These are phyloP conservation scores for Noctua janthe DNA, from an alignment of 2,888 invertebrate species.

Conservation along the genomic window DNA sequence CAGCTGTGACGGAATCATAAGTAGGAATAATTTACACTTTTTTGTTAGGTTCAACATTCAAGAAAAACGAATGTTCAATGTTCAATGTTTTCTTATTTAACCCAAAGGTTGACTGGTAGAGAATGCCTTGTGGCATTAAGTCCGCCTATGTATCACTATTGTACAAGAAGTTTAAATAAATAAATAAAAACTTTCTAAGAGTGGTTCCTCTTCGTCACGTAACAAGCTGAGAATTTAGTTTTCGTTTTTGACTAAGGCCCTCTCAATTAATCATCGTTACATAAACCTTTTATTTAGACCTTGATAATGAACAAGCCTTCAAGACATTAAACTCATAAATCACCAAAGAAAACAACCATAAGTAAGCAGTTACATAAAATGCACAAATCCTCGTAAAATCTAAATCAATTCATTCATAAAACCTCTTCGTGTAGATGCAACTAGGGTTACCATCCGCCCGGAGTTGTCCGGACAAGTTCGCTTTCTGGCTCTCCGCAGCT, in stretches of 20 bases:
- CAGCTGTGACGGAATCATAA: not conserved
- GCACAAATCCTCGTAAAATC: constrained; percentile 9
- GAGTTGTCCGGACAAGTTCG: not conserved
- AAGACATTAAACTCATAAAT: constrained; percentile 14
- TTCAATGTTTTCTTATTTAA: no score
- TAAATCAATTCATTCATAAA: constrained; percentile 47
- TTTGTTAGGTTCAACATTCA: not conserved
- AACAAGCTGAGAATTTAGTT: not conserved
- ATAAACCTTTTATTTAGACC: not conserved
- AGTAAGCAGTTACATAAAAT: constrained; percentile 8
- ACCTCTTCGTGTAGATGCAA: constrained; percentile 24
- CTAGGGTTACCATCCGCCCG: not conserved
- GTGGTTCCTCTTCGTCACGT: not conserved
- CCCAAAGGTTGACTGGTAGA: no score
- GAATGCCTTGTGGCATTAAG: no score
- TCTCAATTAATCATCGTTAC: not conserved
- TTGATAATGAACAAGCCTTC: constrained; percentile 2
- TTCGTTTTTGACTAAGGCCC: not conserved
- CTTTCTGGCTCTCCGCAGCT: not conserved
- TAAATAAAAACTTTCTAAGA: not conserved
- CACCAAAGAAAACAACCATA: not conserved
- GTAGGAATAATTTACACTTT: not conserved
- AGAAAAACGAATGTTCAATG: no score
- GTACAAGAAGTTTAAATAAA: no score
- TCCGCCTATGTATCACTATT: no score